Percentiles rank a stretch among this genome's conserved stretches.
phyloP scores from a whole-genome alignment of 1,140 invertebrate species.

The Trichogramma pretiosum region DNA sequence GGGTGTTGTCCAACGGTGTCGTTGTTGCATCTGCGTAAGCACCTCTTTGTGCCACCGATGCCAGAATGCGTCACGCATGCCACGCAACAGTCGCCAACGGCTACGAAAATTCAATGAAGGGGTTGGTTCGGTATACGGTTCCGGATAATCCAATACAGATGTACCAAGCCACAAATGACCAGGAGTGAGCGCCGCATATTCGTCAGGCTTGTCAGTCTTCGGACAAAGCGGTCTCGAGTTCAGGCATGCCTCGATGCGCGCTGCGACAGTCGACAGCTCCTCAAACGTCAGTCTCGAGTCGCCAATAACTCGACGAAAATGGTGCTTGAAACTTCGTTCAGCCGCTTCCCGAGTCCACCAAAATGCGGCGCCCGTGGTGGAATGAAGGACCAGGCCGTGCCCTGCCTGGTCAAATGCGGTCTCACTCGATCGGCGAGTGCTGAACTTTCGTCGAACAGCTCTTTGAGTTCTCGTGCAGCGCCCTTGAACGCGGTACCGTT shows the following conservation, averaged over 20 bases:
- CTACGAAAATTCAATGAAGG: too few relatives aligned
- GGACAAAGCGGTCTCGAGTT: conserved; percentile 1
- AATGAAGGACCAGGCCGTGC: neutral
- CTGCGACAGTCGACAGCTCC: conserved; percentile 12
- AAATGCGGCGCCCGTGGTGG: conserved; percentile 2
- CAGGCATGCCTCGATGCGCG: too few relatives aligned
- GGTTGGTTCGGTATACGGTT: too few relatives aligned
- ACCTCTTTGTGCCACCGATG: conserved; percentile 11
- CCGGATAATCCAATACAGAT: too few relatives aligned
- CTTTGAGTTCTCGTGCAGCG: neutral
- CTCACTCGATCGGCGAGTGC: neutral
- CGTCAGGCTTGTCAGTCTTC: neutral
- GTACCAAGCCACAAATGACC: too few relatives aligned
- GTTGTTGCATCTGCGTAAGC: conserved; percentile 12
- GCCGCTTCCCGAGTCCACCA: conserved; percentile 11
- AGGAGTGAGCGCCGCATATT: neutral
- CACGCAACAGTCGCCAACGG: too few relatives aligned
- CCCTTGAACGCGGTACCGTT: neutral
- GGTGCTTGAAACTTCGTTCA: neutral
- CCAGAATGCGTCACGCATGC: too few relatives aligned
- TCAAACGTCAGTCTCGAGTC: conserved; percentile 16
- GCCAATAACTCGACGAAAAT: neutral
- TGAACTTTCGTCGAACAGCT: neutral
- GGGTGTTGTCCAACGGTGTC: conserved; percentile 5
- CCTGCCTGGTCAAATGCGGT: neutral